A percentile compares a stretch with the other conserved stretches of the same genome.
Conservation (phyloP, 2,888 invertebrate genomes). For the Prosopocoilus inquinatus region DNA sequence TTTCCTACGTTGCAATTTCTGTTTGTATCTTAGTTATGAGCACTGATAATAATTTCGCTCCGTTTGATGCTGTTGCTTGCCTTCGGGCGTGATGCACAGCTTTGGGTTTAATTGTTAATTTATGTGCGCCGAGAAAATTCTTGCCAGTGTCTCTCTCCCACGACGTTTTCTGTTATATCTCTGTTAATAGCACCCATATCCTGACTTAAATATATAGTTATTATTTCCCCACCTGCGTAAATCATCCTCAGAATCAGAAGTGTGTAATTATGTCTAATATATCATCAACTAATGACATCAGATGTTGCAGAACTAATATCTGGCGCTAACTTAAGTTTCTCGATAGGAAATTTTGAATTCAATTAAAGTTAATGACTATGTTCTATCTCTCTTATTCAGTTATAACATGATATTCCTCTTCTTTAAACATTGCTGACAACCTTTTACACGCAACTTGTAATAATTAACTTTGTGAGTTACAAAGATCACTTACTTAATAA, state of each 20-base stretch:
- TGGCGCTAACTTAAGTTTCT: not conserved
- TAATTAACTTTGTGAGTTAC: too few relatives aligned
- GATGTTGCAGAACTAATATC: conserved; percentile 1
- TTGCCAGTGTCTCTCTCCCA: too few relatives aligned
- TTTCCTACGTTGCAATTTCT: not conserved
- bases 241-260: conserved; percentile 19
- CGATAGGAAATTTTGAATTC: conserved; percentile 1
- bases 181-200: too few relatives aligned
- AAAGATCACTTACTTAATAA: too few relatives aligned
- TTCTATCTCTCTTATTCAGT: not conserved
- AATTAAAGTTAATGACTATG: conserved; percentile 1
- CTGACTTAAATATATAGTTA: too few relatives aligned
- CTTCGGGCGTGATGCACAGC: too few relatives aligned
- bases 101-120: too few relatives aligned
- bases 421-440: not conserved
- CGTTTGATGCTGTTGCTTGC: too few relatives aligned
- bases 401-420: not conserved
- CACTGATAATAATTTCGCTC: too few relatives aligned
- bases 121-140: too few relatives aligned
- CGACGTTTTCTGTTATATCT: too few relatives aligned
- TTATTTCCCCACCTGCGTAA: conserved; percentile 8
- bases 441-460: too few relatives aligned
- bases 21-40: not conserved
- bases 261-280: conserved; percentile 21
- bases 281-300: conserved; percentile 11